A percentile compares a stretch with the other conserved stretches of the same genome.
These are phyloP conservation scores for Dryobates pubescens DNA, from an alignment of 2,797 vertebrate species.

Conservation along the genomic window DNA sequence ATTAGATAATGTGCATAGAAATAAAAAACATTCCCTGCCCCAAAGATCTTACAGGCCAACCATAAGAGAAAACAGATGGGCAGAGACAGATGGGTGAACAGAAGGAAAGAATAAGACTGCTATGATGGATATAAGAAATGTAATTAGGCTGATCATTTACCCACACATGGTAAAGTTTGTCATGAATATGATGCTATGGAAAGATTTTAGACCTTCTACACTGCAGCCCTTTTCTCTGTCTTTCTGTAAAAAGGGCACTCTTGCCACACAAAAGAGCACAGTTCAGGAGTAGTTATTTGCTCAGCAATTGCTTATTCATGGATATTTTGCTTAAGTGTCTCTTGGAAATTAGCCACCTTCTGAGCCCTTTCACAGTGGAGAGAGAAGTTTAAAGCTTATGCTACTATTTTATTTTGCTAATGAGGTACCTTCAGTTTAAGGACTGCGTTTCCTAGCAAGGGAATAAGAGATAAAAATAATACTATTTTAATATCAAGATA, in stretches of 20 bases:
- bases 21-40: background rate
- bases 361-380: background rate
- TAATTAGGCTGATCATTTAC: conserved; percentile 25
- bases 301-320: conserved; percentile 2
- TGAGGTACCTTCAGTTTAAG: conserved; percentile 11
- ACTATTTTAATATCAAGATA: background rate
- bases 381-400: conserved; percentile 14
- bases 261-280: background rate
- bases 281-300: background rate
- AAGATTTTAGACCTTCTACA: background rate
- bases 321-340: conserved; percentile 16
- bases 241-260: background rate
- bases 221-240: background rate
- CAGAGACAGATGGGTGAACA: conserved; percentile 52
- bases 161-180: background rate
- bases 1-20: background rate
- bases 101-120: conserved; percentile 36
- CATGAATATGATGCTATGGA: background rate
- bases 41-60: background rate
- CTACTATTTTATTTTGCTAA: background rate
- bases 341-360: conserved; percentile 18
- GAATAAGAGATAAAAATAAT: background rate
- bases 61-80: conserved; percentile 43
- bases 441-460: background rate
- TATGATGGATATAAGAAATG: background rate